phyloP scores from a whole-genome alignment of 2,888 invertebrate genomes.

The Crepidodera aurea region DNA sequence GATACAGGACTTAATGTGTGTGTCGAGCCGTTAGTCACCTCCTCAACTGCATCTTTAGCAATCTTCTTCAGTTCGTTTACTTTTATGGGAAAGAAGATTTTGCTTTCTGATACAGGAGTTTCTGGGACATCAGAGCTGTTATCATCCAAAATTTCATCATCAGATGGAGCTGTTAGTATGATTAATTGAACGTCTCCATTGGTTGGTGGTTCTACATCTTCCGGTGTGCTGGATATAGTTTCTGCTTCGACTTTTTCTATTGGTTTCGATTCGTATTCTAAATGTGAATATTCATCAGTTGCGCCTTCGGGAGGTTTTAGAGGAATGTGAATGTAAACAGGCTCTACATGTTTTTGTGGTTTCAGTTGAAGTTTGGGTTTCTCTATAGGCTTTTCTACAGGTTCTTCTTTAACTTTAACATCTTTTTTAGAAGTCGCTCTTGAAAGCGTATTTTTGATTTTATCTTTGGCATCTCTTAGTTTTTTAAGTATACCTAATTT shows the following conservation, averaged over 20 bases:
- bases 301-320: slow-evolving; percentile 57
- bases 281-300: slow-evolving; percentile 58
- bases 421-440: slow-evolving; percentile 42
- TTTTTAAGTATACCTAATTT: slow-evolving; percentile 51
- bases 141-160: slow-evolving; percentile 57
- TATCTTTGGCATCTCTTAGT: slow-evolving; percentile 55
- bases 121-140: slow-evolving; percentile 53
- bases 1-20: slow-evolving; percentile 43
- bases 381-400: slow-evolving; percentile 23
- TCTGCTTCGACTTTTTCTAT: slow-evolving; percentile 33
- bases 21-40: slow-evolving; percentile 49
- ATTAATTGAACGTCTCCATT: slow-evolving; percentile 55
- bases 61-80: slow-evolving; percentile 55
- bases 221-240: slow-evolving; percentile 41
- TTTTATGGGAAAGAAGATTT: slow-evolving; percentile 46
- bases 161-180: slow-evolving; percentile 59
- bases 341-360: slow-evolving; percentile 41
- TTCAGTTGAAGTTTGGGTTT: slow-evolving; percentile 34
- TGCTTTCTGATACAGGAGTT: slow-evolving; percentile 53
- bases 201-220: slow-evolving; percentile 28
- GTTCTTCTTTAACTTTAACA: slow-evolving; percentile 33
- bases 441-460: slow-evolving; percentile 52
- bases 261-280: slow-evolving; percentile 47
- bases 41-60: slow-evolving; percentile 55
- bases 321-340: slow-evolving; percentile 60